Conservation (phyloP, 2,888 invertebrate genomes). For the Apamea crenata region DNA sequence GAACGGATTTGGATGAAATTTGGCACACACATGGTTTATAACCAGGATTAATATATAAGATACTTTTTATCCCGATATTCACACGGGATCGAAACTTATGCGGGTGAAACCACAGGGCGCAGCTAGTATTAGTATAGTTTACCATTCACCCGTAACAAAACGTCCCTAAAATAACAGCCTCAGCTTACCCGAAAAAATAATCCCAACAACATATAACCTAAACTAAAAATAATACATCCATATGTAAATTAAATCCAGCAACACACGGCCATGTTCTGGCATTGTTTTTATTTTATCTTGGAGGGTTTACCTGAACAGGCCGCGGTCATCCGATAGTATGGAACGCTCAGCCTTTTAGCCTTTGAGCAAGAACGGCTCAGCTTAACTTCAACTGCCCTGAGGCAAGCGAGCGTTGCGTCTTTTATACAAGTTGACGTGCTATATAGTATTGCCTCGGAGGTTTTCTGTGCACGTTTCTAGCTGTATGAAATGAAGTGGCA, state of each 20-base stretch:
- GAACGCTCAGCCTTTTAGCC: conserved; percentile 60
- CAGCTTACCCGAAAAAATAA: neutral
- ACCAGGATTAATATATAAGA: no score
- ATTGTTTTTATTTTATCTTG: conserved; percentile 60
- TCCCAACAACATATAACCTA: neutral
- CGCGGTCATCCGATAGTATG: conserved; percentile 63
- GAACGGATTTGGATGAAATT: no score
- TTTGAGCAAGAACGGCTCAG: conserved; percentile 51
- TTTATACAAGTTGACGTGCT: conserved; percentile 52
- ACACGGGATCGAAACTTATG: no score
- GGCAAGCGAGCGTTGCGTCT: conserved; percentile 49
- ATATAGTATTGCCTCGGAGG: conserved; percentile 17
- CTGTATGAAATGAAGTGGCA: conserved; percentile 1
- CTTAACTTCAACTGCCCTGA: conserved; percentile 56
- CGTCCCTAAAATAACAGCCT: neutral
- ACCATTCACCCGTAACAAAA: neutral
- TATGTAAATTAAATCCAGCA: conserved; percentile 10
- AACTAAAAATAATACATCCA: conserved; percentile 4
- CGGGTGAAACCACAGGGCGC: no score
- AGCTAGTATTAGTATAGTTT: neutral
- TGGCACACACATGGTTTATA: no score
- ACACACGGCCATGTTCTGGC: conserved; percentile 10
- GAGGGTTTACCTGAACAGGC: conserved; percentile 54
- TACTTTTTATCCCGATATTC: no score
- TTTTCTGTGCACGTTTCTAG: conserved; percentile 7